Conservation (phyloP, 2,113 vertebrate species). For the Aptenodytes patagonicus region DNA sequence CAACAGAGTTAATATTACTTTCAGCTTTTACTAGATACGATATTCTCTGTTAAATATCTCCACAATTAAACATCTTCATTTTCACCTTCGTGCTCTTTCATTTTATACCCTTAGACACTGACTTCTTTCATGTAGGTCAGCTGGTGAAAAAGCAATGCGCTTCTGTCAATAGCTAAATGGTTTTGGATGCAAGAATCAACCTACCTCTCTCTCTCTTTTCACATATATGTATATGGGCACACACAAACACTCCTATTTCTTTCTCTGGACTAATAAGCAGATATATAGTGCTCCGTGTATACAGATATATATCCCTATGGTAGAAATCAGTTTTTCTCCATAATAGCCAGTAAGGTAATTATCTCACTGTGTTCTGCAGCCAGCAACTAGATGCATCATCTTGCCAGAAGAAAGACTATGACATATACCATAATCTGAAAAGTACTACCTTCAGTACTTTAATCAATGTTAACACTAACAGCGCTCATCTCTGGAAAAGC, state of each 20-base stretch:
- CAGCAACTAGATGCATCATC: constrained; percentile 35
- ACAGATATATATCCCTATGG: background rate
- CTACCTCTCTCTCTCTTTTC: background rate
- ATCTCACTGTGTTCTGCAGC: constrained; percentile 47
- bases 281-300: background rate
- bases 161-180: background rate
- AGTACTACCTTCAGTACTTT: constrained; percentile 55
- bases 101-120: background rate
- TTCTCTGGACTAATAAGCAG: background rate
- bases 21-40: background rate
- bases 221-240: background rate
- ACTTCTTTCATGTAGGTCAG: background rate
- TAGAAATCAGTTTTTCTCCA: background rate
- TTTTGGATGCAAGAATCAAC: background rate
- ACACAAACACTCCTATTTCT: background rate
- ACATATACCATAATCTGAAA: constrained; percentile 29
- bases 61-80: background rate
- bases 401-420: constrained; percentile 31
- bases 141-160: background rate
- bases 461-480: constrained; percentile 67
- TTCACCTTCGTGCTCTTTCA: background rate
- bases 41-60: background rate
- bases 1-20: background rate
- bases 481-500: background rate
- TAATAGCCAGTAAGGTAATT: constrained; percentile 62